Percentiles rank a stretch among this genome's conserved stretches.
Conservation (phyloP, 2,888 invertebrate species). For the Drosophila recens region DNA sequence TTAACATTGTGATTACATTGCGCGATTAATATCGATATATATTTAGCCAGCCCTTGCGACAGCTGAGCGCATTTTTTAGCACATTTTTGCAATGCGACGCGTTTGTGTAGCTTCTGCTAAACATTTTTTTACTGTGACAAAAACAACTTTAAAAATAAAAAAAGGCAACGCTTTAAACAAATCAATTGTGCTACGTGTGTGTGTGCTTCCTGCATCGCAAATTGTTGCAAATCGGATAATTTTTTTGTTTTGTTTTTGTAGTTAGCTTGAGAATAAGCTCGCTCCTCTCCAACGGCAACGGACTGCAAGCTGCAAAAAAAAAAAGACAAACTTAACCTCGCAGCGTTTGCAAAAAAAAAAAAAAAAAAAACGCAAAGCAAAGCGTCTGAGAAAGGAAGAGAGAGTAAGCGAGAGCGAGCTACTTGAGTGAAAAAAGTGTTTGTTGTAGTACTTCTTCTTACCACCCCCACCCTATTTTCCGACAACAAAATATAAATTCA, state of each 20-base stretch:
- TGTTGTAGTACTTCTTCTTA: slow-evolving; percentile 38
- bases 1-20: neutral
- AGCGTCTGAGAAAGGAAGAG: slow-evolving; percentile 39
- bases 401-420: slow-evolving; percentile 28
- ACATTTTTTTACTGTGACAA: slow-evolving; percentile 72
- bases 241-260: slow-evolving; percentile 56
- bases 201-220: slow-evolving; percentile 46
- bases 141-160: slow-evolving; percentile 53
- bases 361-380: slow-evolving; percentile 41
- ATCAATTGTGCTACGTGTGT: slow-evolving; percentile 43
- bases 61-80: slow-evolving; percentile 73
- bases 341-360: slow-evolving; percentile 58
- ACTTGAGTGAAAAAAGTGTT: slow-evolving; percentile 58
- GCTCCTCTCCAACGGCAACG: slow-evolving; percentile 36
- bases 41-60: slow-evolving; percentile 29
- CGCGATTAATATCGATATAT: slow-evolving; percentile 45
- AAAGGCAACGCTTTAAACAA: slow-evolving; percentile 3
- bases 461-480: neutral
- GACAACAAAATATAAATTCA: slow-evolving; percentile 20
- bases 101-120: slow-evolving; percentile 72
- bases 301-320: slow-evolving; percentile 52
- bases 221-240: slow-evolving; percentile 51
- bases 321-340: slow-evolving; percentile 76
- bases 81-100: slow-evolving; percentile 66
- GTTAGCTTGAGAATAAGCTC: slow-evolving; percentile 35